These are phyloP conservation scores for Axinella damicornis DNA, from an alignment of 37 sponge, comb jelly and placozoan species.

Conservation along the genomic window DNA sequence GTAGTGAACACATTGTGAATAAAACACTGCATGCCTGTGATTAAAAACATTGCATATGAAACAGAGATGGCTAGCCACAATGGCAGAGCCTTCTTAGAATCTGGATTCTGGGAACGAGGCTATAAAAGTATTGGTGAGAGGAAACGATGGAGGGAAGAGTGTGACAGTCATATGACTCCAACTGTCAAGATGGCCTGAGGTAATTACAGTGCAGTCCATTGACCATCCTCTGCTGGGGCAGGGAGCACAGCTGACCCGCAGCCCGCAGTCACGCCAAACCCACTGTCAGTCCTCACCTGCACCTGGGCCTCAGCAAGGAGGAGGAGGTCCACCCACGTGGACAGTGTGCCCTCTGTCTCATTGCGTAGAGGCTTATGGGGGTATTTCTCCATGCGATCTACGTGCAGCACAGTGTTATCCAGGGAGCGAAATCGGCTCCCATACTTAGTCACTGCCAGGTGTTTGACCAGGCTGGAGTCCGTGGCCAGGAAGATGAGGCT, in stretches of 20 bases:
- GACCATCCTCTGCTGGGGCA: not conserved
- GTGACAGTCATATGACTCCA: too few relatives aligned
- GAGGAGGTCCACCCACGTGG: conserved; percentile 47
- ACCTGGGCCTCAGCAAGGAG: conserved; percentile 41
- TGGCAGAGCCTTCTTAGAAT: too few relatives aligned
- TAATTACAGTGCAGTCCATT: conserved; percentile 6
- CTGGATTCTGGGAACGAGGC: too few relatives aligned
- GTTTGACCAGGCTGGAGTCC: conserved; percentile 38
- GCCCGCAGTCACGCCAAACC: not conserved
- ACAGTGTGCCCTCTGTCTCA: conserved; percentile 12
- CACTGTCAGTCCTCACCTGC: not conserved
- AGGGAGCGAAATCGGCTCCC: conserved; percentile 16
- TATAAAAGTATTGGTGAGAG: too few relatives aligned
- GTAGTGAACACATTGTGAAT: too few relatives aligned
- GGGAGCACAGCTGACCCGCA: not conserved
- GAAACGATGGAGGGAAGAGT: too few relatives aligned
- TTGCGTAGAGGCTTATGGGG: not conserved
- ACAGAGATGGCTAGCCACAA: too few relatives aligned
- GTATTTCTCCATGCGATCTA: conserved; percentile 26
- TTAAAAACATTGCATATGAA: too few relatives aligned
- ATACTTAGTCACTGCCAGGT: conserved; percentile 29
- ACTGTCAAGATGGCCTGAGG: too few relatives aligned
- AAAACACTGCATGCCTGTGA: too few relatives aligned
- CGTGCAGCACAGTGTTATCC: conserved; percentile 27
- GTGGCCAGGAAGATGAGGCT: conserved; percentile 34